Percentiles rank a stretch among this genome's conserved stretches.
These are phyloP conservation scores for Limnephilus rhombicus DNA, from an alignment of 2,888 invertebrate species.

Conservation along the genomic window DNA sequence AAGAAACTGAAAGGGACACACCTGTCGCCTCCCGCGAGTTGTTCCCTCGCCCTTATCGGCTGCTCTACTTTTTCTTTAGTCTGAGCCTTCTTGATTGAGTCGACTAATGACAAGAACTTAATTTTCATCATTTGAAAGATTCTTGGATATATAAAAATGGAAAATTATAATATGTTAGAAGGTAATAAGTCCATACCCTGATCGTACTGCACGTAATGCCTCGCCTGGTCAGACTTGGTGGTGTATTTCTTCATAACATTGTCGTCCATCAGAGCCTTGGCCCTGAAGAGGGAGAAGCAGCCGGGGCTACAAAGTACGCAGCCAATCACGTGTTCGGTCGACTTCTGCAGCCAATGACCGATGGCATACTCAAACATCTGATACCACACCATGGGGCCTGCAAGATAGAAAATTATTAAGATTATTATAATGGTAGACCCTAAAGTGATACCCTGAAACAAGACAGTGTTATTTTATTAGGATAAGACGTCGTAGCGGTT, in stretches of 20 bases:
- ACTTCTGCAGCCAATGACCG: constrained; percentile 99
- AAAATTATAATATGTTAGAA: background rate
- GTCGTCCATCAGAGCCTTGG: constrained; percentile 98
- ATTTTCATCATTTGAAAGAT: too few species aligned
- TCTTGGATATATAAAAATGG: too few species aligned
- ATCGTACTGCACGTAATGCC: constrained; percentile 99
- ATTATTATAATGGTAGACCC: background rate
- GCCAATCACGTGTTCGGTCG: constrained; percentile 99
- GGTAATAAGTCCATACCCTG: constrained; percentile 81
- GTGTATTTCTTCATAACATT: constrained; percentile 99
- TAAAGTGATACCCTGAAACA: background rate
- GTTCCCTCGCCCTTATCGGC: too few species aligned
- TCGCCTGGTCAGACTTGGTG: constrained; percentile 92
- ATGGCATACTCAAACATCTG: constrained; percentile 99
- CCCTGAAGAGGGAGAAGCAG: constrained; percentile 97
- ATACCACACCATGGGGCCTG: constrained; percentile 99
- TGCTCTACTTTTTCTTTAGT: too few species aligned
- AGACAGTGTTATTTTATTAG: too few species aligned
- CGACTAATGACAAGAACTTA: background rate
- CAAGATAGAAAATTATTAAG: background rate
- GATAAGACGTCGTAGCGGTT: too few species aligned
- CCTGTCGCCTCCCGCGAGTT: too few species aligned
- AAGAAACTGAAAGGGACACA: too few species aligned
- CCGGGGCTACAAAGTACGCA: constrained; percentile 99
- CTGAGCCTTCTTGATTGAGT: too few species aligned